A percentile compares a stretch with the other conserved stretches of the same genome.
Evolutionary conservation across 2,113 vertebrate species (phyloP).

Genomic region (Psilopsiagon aymara): DNA sequence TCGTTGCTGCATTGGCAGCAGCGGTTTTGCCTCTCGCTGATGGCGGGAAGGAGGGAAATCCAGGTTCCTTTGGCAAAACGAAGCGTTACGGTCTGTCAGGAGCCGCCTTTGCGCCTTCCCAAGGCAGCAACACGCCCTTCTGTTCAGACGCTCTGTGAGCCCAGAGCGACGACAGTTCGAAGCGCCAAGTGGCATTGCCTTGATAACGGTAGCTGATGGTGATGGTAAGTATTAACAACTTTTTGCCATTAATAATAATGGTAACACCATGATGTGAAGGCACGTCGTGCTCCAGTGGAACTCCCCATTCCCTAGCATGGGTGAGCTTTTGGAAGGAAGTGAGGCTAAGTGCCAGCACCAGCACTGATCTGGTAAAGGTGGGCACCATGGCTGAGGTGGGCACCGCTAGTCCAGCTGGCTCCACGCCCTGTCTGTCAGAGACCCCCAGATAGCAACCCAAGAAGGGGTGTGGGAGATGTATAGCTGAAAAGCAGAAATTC

Average conservation of each 20-base stretch:
- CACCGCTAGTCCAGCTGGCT: not conserved
- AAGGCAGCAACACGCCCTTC: fast-evolving
- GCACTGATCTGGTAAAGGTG: not conserved
- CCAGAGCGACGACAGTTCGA: fast-evolving
- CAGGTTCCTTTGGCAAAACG: fast-evolving
- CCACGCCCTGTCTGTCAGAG: not conserved
- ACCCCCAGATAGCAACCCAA: not conserved
- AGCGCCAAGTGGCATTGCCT: fast-evolving
- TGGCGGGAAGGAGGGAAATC: fast-evolving
- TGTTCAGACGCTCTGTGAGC: fast-evolving
- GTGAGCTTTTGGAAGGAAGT: not conserved
- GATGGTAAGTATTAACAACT: not conserved
- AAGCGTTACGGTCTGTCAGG: fast-evolving
- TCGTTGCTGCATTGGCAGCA: fast-evolving
- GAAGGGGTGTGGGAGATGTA: not conserved
- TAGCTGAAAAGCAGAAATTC: not conserved
- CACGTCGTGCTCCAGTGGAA: fast-evolving
- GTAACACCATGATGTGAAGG: fast-evolving
- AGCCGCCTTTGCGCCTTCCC: not conserved
- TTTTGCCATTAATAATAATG: fast-evolving
- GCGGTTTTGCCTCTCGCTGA: not conserved
- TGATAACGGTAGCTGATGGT: not conserved
- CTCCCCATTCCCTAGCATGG: fast-evolving
- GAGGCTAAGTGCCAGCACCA: fast-evolving
- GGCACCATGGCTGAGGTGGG: not conserved